phyloP scores from a whole-genome alignment of 1,140 invertebrate species.

The Drosophila setifemur region DNA sequence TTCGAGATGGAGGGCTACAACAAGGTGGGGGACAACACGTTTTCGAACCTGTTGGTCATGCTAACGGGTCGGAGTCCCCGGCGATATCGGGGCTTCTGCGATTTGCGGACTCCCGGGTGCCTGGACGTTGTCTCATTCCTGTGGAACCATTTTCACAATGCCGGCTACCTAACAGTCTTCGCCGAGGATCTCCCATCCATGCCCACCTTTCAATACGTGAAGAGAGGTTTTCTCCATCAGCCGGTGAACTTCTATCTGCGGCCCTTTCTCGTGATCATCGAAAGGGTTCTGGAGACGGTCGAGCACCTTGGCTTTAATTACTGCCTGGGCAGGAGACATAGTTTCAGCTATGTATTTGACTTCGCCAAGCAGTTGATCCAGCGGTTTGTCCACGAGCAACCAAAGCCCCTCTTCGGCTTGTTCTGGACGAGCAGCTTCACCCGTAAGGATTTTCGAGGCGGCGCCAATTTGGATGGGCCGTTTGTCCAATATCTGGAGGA shows the following conservation, averaged over 20 bases:
- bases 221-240: slow-evolving; percentile 88
- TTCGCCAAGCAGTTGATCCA: slow-evolving; percentile 84
- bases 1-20: slow-evolving; percentile 52
- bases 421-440: slow-evolving; percentile 91
- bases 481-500: slow-evolving; percentile 85
- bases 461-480: slow-evolving; percentile 86
- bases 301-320: neutral
- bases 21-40: slow-evolving; percentile 89
- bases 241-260: slow-evolving; percentile 92
- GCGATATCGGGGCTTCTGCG: slow-evolving; percentile 82
- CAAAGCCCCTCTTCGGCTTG: slow-evolving; percentile 88
- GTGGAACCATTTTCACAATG: slow-evolving; percentile 89
- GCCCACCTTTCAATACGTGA: slow-evolving; percentile 91
- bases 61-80: slow-evolving; percentile 85
- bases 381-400: slow-evolving; percentile 81
- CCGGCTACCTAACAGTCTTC: slow-evolving; percentile 89
- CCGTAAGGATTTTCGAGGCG: slow-evolving; percentile 88
- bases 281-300: neutral
- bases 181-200: slow-evolving; percentile 89
- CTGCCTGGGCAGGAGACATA: slow-evolving; percentile 85
- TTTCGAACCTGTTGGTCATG: slow-evolving; percentile 90
- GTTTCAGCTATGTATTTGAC: slow-evolving; percentile 84
- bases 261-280: slow-evolving; percentile 87
- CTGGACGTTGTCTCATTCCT: slow-evolving; percentile 88
- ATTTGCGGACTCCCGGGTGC: slow-evolving; percentile 82